phyloP scores from a whole-genome alignment of 2,888 invertebrate genomes.

The Apamea anceps region DNA sequence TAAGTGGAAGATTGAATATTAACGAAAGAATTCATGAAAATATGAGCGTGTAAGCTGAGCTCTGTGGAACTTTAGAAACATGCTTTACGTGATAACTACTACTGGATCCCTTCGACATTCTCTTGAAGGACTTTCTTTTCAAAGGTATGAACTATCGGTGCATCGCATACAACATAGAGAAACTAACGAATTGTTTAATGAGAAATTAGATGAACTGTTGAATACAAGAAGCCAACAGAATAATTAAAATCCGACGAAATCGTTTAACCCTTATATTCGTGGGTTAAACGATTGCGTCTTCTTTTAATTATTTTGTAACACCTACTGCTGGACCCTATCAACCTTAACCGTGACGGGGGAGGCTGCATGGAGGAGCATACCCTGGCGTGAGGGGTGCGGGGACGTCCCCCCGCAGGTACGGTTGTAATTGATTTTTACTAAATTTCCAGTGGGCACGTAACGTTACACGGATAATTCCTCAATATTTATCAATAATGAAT shows the following conservation, averaged over 20 bases:
- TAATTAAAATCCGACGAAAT: background rate
- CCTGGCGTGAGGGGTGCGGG: conserved; percentile 94
- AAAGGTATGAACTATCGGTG: background rate
- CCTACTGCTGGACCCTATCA: conserved; percentile 98
- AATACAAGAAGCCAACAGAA: background rate
- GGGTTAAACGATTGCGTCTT: too few relatives aligned
- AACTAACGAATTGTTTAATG: background rate
- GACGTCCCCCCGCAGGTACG: conserved; percentile 92
- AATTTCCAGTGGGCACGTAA: background rate
- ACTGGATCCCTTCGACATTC: background rate
- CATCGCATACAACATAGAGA: background rate
- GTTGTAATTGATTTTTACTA: conserved; percentile 67
- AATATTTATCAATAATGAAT: background rate
- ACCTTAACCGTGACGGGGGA: conserved; percentile 96
- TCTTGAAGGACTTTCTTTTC: too few relatives aligned
- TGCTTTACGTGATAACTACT: background rate
- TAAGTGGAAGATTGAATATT: too few relatives aligned
- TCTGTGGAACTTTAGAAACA: background rate
- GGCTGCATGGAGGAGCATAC: conserved; percentile 91
- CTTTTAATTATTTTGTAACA: conserved; percentile 87
- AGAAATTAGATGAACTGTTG: background rate
- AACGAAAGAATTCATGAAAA: too few relatives aligned
- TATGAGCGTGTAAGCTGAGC: background rate
- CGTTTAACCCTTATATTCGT: background rate
- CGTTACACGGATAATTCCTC: background rate